Evolutionary conservation across 2,888 invertebrate genomes (phyloP).

Genomic region (Drosophila macrospina): DNA sequence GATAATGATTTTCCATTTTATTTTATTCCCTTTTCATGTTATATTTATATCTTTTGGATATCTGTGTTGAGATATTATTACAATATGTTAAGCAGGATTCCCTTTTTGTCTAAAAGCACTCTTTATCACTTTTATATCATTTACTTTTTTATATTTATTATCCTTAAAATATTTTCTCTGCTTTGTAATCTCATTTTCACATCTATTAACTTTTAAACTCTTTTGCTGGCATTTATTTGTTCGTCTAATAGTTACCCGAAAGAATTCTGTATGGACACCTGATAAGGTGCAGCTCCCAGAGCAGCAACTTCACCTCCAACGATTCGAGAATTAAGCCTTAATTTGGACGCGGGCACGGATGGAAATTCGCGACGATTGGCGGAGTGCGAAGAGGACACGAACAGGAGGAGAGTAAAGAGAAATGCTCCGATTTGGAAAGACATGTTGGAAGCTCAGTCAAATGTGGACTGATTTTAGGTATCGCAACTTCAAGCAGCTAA

Average conservation of each 20-base stretch:
- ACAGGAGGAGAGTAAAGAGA: conserved; percentile 16
- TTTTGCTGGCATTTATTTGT: no score
- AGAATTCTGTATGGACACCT: conserved; percentile 82
- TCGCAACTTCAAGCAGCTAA: conserved; percentile 35
- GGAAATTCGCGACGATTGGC: conserved; percentile 37
- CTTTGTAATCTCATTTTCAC: no score
- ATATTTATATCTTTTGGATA: no score
- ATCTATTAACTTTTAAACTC: no score
- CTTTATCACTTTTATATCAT: no score
- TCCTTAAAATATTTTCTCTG: no score
- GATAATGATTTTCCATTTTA: background rate
- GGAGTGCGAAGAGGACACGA: conserved; percentile 39
- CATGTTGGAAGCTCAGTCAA: conserved; percentile 51
- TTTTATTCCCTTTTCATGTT: background rate
- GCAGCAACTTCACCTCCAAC: conserved; percentile 73
- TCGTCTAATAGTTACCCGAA: conserved; percentile 44
- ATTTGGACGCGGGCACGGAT: conserved; percentile 15
- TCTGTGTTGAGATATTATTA: no score
- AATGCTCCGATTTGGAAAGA: conserved; percentile 46
- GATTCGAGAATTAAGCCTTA: conserved; percentile 58
- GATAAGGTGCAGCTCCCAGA: conserved; percentile 78
- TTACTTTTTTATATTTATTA: no score
- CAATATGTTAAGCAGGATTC: no score
- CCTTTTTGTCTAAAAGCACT: no score
- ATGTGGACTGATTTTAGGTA: conserved; percentile 55